These are phyloP conservation scores for Mesorhabditis sp. DNA, from an alignment of 2,888 invertebrate genomes.

Conservation along the genomic window DNA sequence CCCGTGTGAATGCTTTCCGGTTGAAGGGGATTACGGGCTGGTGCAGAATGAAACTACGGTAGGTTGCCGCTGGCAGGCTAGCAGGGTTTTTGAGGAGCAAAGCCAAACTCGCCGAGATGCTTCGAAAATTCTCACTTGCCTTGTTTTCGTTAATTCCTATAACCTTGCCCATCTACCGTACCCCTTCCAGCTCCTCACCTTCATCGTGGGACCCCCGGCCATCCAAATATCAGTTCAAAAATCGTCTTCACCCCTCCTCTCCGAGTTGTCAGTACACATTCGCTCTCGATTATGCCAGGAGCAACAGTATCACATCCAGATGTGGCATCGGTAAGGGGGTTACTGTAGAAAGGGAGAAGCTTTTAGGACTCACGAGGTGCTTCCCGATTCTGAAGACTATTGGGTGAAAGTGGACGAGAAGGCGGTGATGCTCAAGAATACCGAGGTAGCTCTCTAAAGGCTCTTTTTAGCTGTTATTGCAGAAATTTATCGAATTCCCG, in stretches of 20 bases:
- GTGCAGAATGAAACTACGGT: not conserved
- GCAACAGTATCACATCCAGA: not conserved
- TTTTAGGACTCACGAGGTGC: not conserved
- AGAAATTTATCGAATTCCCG: not conserved
- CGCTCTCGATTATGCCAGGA: not conserved
- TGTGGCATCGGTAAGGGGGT: not conserved
- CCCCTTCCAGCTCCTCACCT: constrained; percentile 21
- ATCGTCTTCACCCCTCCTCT: not conserved
- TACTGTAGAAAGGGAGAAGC: not conserved
- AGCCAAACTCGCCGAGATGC: not conserved
- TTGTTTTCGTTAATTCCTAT: too few species aligned
- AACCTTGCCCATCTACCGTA: not conserved
- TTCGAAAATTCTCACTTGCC: not conserved
- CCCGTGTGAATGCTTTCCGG: constrained; percentile 6
- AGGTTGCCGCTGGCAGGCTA: not conserved
- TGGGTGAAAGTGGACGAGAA: not conserved
- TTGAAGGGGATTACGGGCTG: not conserved
- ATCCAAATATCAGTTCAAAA: constrained; percentile 26
- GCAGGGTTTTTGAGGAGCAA: not conserved
- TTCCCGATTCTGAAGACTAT: not conserved
- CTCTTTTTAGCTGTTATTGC: not conserved
- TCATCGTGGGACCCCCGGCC: constrained; percentile 28
- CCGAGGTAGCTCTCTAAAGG: not conserved
- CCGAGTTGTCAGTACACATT: not conserved
- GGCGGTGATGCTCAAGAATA: not conserved